Evolutionary conservation across 2,113 vertebrate species (phyloP), one percentile per base, ranked within the genome.

Genomic region (Leiothrix lutea): DNA sequence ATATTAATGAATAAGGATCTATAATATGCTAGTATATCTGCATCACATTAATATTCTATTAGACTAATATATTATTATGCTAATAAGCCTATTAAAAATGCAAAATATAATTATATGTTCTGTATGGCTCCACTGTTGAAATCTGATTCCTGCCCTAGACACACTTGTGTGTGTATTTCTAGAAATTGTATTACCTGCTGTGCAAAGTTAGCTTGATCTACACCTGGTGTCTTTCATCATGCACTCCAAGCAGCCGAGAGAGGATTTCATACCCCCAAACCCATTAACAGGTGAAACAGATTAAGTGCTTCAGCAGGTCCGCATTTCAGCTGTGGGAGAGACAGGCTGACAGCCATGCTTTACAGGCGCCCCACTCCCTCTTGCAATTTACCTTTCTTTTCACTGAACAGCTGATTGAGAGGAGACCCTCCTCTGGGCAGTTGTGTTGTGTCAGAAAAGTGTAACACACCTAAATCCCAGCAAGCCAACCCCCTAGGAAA

Each of bases 21-120:
- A 84, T 97, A 97, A 94, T 97, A 96, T 94, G 92, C 92, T 96
- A 97, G 95, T 96, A 92, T 95, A 94, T 94, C 95, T 9, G n/a
- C 93, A 77, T 94, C 31, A 26, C 82, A 96, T 97, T 97, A 97
- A 97, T 97, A 97, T 97, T 97, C 92, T 95, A 97, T 97, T 97
- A 95, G 84, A 86, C 70, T 73, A 92, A 95, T 94, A 66, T 66
- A 96, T 97, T 97, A 94, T 96, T 96, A 97, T 97, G 95, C 66
- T 97, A 97, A 97, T 97, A 80, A 77, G 67, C 36, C 61, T 82
- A 92, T 97, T 97, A 96, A 96, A 97, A 96, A 97, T 97, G 97
- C 95, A 97, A 96, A 97, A 92, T 95, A 96, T 95, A 97, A 97
- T 97, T 97, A 96, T 86, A 88, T 0, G 33, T 96, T 95, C 92